These are phyloP conservation scores for Syrmaticus mikado DNA, from an alignment of 2,113 vertebrate genomes.

Conservation along the genomic window DNA sequence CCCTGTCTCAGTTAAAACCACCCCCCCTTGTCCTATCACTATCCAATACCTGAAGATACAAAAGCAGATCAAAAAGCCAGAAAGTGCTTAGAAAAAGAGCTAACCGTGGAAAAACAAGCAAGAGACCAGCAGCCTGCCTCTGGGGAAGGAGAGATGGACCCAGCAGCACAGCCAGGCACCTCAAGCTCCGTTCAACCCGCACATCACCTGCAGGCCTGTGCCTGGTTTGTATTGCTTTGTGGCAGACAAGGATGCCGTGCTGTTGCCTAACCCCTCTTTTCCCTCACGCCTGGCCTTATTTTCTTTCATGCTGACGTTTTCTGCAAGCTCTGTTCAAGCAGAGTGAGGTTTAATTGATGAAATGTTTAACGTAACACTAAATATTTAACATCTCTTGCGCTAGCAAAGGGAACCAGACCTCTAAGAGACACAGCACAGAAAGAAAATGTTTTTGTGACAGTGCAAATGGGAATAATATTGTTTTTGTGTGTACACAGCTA, in stretches of 20 bases:
- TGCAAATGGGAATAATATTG: neutral
- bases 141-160: neutral
- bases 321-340: neutral
- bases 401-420: slow-evolving; percentile 34
- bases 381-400: neutral
- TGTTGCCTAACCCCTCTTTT: neutral
- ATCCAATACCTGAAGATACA: neutral
- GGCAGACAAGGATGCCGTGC: neutral
- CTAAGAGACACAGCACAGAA: neutral
- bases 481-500: neutral
- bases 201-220: neutral
- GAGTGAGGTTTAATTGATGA: neutral
- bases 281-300: neutral
- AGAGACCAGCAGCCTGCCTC: neutral
- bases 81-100: neutral
- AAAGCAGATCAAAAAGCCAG: neutral
- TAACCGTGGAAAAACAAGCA: neutral
- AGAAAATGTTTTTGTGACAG: neutral
- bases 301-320: neutral
- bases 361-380: neutral
- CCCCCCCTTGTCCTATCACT: too few species aligned
- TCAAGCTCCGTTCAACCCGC: neutral
- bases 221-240: neutral
- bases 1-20: too few species aligned
- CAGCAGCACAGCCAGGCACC: too few species aligned